Evolutionary conservation across 2,888 invertebrate species (phyloP), one percentile per base, ranked within the genome.

Genomic region (Folsomia candida): DNA sequence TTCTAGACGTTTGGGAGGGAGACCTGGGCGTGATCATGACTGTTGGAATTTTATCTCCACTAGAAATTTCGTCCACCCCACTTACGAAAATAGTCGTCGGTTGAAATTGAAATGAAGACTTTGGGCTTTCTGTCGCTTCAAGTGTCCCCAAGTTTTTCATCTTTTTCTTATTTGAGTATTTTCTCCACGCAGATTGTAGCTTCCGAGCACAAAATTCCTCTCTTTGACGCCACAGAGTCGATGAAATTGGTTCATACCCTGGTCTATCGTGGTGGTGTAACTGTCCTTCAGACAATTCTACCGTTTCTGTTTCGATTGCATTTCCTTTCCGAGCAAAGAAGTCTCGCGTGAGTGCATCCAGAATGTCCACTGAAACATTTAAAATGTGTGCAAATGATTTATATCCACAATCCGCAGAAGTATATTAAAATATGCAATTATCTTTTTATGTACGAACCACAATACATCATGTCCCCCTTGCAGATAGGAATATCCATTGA

Each of bases 401-500:
- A n/a, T n/a, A n/a, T n/a, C n/a, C n/a, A n/a, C n/a, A n/a, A n/a
- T n/a, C n/a, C n/a, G n/a, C n/a, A n/a, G n/a, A n/a, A n/a, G n/a
- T 47, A 47, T 47, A 11, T 47, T 47, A 47, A 47, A 47, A 9
- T 18, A 47, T 47, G 47, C 18, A 11, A 47, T 9, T 47, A 47
- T 18, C 18, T 47, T 18, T 11, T 47, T 47, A 9, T 11, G 9
- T 18, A 47, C 18, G 47, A 47, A 11, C 9, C 9, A 86, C 97
- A 98, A 87, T 94, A 96, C 90, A 97, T 95, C 86, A 92, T 89
- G 85, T 97, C 97, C 80, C 93, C 93, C 85, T 95, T 94, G 87
- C 97, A 98, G 84, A 98, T 97, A 80, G 97, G 94, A 84, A 98
- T 97, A 85, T 97, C 96, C 94, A 98, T 94, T 82, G 94, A 94